Evolutionary conservation across 2,888 invertebrate species (phyloP), one percentile per base, ranked within the genome.

Genomic region (Tachina lurida): DNA sequence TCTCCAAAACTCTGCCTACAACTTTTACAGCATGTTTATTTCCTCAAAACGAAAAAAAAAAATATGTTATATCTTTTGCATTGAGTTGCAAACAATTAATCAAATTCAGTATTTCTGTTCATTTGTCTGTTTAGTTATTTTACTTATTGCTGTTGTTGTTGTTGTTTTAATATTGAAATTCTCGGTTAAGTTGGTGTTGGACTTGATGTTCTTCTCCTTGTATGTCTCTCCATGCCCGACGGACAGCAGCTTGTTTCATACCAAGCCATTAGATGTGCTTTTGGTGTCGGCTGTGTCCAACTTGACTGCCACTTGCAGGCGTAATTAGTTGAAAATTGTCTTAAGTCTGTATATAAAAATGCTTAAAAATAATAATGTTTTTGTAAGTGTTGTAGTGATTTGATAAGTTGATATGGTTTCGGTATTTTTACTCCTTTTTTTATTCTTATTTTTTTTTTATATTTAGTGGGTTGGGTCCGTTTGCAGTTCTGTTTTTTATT

Each of bases 61-160:
- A 52, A 43, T 62, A 60, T 79, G 63, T 78, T 82, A 43, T 74
- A 82, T 86, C 78, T 79, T 81, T 85, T 85, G 85, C 83, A 65
- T 75, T 78, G 83, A 79, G 83, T 83, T 87, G 85, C 84, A 70
- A 81, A 84, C 84, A 87, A 88, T 88, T 88, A 87, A 88, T 88
- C 88, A 88, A 88, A 88, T 79, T 80, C 82, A 76, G 75, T 81
- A 79, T 80, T 76, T 81, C 56, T 79, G 54, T 75, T 62, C 67
- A 45, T 81, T 63, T 45, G 68, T 73, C 62, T 68, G 52, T 67
- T 74, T 56, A 65, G 43, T 80, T 74, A 58, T 22, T 60, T 67
- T 49, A 31, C 41, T 82, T 76, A 58, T 80, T 74, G 31, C 1
- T 31, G 31, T 31, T 73, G 41, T 56, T 73, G 63, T 79, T 62